These are phyloP conservation scores for Capromys pilorides DNA, from an alignment of 2,797 vertebrate species.

Conservation along the genomic window DNA sequence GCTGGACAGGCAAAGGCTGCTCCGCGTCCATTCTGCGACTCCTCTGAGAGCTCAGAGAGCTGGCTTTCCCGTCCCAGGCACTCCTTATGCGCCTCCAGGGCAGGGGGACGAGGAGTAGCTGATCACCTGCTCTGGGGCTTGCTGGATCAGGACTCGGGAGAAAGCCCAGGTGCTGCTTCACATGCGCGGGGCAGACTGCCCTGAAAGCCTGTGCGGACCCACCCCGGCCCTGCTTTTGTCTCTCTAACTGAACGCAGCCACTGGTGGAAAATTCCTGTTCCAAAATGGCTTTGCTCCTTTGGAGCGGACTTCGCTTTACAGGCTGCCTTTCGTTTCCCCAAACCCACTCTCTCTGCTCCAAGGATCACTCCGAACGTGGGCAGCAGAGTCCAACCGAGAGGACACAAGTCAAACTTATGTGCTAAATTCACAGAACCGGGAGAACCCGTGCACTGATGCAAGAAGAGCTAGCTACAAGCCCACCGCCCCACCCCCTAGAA, in stretches of 20 bases:
- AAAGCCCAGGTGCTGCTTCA: not conserved
- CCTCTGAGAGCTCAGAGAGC: constrained; percentile 12
- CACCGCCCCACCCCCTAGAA: no score
- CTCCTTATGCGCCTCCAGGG: not conserved
- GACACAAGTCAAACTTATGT: not conserved
- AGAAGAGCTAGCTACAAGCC: not conserved
- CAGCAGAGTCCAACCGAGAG: not conserved
- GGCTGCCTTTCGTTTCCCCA: constrained; percentile 64
- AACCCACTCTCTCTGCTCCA: constrained; percentile 18
- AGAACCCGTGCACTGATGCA: not conserved
- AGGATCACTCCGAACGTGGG: not conserved
- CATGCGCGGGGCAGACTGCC: not conserved
- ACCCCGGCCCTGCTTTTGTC: constrained; percentile 28
- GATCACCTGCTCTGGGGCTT: not conserved
- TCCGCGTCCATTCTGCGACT: not conserved
- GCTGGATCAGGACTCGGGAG: not conserved
- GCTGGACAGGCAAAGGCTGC: not conserved
- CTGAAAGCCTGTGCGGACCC: not conserved
- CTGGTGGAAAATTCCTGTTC: constrained; percentile 60
- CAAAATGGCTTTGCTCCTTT: constrained; percentile 79
- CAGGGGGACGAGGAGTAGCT: not conserved
- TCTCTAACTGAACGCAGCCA: constrained; percentile 23
- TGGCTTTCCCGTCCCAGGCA: constrained; percentile 45
- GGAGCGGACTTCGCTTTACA: constrained; percentile 45
- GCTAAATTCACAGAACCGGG: not conserved